Base-by-base conservation (phyloP, 1,140 invertebrate genomes). In the Hylaeus volcanicus region DNA sequence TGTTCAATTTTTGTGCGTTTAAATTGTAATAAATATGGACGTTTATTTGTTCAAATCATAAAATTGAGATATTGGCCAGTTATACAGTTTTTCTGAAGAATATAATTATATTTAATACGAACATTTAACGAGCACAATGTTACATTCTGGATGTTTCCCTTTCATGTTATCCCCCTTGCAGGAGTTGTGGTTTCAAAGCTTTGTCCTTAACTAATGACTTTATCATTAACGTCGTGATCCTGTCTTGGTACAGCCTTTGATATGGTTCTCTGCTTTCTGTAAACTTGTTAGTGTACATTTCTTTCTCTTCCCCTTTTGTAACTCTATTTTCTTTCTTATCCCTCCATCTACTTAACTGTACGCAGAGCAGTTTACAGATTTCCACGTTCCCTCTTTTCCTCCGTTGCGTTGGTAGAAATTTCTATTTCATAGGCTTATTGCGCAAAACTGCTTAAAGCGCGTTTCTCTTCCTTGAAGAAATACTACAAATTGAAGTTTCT, bases 271-370 rank as follows among this genome's bases (percentile, higher is more conserved):
- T 51, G 43, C 39, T 77, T 14, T 12, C 55, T 0, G 3, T 15
- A 14, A 77, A 41, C 53, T 70, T 76, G 64, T 58, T 60, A 77
- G 55, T 5, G 41, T 58, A 53, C 70, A 45, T 58, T 70, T 63
- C n/a, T 39, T 45, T 26, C 53, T 74, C 26, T 9, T n/a, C 37
- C 41, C 15, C 63, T 5, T 26, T 5, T 56, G n/a, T 43, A 8
- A 63, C 48, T 14, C 43, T 43, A 11, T 71, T 60, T 37, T 56
- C 11, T 5, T 60, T 70, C 41, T 58, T 9, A 11, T 70, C 3
- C 37, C 51, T 43, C 26, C 45, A n/a, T 61, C 60, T 53, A 45
- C 43, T 53, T 11, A 64, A 4, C 37, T 63, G 14, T n/a, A 11
- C 8, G 26, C 39, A 48, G 43, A 15, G 6, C 26, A 60, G 65